Conservation (phyloP, 2,797 vertebrate genomes). For the Pseudochaenichthys georgianus region DNA sequence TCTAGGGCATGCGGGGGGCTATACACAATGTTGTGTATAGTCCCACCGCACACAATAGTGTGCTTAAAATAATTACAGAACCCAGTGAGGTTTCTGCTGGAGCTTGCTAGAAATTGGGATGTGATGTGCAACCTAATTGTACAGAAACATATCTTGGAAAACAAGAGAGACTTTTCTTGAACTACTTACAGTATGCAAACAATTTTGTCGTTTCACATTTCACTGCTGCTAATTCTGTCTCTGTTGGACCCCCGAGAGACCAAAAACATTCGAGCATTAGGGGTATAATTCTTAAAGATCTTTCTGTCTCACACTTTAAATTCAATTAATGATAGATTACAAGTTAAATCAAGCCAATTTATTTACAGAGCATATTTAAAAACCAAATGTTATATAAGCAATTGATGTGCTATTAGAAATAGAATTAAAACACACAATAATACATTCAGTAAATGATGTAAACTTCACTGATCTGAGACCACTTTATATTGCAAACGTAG, state of each 20-base stretch:
- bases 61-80: conserved; percentile 59
- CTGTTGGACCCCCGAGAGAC: not conserved
- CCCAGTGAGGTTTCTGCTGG: conserved; percentile 23
- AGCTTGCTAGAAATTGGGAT: conserved; percentile 26
- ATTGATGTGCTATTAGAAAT: not conserved
- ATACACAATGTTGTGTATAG: conserved; percentile 12
- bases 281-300: not conserved
- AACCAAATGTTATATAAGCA: not conserved
- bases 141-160: conserved; percentile 17
- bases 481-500: too few species aligned
- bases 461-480: too few species aligned
- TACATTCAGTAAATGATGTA: too few species aligned
- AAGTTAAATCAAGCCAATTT: not conserved
- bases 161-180: conserved; percentile 9
- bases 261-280: not conserved
- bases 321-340: not conserved
- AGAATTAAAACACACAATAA: too few species aligned
- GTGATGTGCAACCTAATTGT: conserved; percentile 30
- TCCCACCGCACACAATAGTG: not conserved
- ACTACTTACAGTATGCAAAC: conserved; percentile 15
- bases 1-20: conserved; percentile 17
- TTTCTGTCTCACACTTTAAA: not conserved
- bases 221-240: conserved; percentile 42
- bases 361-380: not conserved
- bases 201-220: conserved; percentile 55